These are phyloP conservation scores for Symphodus melops DNA, from an alignment of 2,113 vertebrate genomes.

Conservation along the genomic window DNA sequence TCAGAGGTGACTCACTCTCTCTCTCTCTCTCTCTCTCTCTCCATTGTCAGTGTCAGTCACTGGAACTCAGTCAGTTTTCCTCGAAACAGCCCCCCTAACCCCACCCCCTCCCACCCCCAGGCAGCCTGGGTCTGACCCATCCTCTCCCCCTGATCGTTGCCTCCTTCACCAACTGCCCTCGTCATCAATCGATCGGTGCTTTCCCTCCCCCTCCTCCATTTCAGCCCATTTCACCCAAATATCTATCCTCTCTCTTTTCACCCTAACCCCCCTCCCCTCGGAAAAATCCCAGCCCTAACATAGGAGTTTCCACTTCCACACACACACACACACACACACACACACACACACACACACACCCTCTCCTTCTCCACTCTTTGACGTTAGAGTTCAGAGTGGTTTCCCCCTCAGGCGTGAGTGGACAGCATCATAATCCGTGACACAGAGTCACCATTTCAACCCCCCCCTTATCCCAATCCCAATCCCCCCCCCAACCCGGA, in stretches of 20 bases:
- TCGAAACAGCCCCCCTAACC: not conserved
- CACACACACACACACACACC: slow-evolving; percentile 3
- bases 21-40: not conserved
- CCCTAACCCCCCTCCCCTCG: not conserved
- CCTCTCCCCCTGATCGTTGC: slow-evolving; percentile 6
- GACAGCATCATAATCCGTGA: slow-evolving; percentile 48
- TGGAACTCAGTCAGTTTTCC: not conserved
- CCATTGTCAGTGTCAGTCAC: not conserved
- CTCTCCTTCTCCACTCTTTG: slow-evolving; percentile 35
- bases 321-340: slow-evolving; percentile 4
- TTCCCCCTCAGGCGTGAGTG: slow-evolving; percentile 46
- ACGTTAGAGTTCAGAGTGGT: slow-evolving; percentile 43
- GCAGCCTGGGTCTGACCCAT: too few relatives aligned
- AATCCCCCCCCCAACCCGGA: slow-evolving; percentile 1
- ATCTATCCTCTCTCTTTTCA: not conserved
- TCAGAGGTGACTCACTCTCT: slow-evolving; percentile 72
- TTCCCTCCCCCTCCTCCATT: not conserved
- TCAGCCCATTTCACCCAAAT: slow-evolving; percentile 9
- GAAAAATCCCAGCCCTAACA: slow-evolving; percentile 38
- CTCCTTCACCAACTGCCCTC: not conserved
- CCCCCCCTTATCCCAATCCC: slow-evolving; percentile 4
- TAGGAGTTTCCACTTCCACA: slow-evolving; percentile 69
- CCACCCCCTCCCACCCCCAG: too few relatives aligned
- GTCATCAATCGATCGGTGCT: slow-evolving; percentile 40
- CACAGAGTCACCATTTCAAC: slow-evolving; percentile 44